Conservation (phyloP, 1,140 invertebrate genomes). For the Nasonia giraulti region DNA sequence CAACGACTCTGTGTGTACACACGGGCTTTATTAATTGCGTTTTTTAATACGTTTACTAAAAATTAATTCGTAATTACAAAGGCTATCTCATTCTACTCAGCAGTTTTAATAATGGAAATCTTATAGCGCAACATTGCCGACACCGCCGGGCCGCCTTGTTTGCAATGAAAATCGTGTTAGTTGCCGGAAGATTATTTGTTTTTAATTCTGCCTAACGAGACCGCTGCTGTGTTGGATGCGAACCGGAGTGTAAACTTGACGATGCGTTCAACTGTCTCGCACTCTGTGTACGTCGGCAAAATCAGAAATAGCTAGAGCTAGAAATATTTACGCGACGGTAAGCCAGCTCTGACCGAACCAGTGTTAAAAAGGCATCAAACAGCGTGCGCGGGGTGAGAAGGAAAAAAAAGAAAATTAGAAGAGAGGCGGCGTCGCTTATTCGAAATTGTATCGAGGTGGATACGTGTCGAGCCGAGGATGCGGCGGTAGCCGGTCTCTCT, state of each 20-base stretch:
- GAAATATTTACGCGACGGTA: conserved; percentile 62
- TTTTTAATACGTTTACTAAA: conserved; percentile 18
- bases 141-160: background rate
- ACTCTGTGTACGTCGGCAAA: too few relatives aligned
- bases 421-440: conserved; percentile 58
- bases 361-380: background rate
- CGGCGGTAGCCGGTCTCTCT: background rate
- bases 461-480: conserved; percentile 50
- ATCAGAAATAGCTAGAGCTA: background rate
- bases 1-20: background rate
- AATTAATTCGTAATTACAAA: conserved; percentile 24
- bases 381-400: background rate
- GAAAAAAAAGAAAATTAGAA: conserved; percentile 37
- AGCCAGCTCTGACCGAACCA: conserved; percentile 56
- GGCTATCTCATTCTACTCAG: background rate
- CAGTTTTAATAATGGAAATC: background rate
- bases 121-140: background rate
- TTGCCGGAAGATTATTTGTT: background rate
- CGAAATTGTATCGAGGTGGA: conserved; percentile 64
- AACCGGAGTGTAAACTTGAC: background rate
- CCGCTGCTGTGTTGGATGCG: too few relatives aligned
- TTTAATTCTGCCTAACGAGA: background rate
- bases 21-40: background rate
- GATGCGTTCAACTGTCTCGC: background rate
- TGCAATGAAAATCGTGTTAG: background rate